These are phyloP conservation scores for Drosophila paramelanica DNA, from an alignment of 2,888 invertebrate genomes.

Conservation along the genomic window DNA sequence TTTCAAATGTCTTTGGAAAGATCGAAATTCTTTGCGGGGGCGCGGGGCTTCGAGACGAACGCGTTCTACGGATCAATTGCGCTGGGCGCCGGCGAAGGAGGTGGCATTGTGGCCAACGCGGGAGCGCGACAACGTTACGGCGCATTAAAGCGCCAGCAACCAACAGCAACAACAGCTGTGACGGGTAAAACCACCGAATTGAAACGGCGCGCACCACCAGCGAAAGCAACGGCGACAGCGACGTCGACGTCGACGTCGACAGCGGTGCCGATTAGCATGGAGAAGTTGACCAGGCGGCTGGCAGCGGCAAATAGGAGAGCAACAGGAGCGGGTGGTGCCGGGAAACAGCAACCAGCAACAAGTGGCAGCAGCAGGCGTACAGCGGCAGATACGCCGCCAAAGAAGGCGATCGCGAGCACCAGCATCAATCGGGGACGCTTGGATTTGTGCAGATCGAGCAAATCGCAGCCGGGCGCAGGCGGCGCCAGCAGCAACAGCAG, in stretches of 20 bases:
- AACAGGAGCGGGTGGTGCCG: neutral
- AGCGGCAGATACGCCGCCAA: neutral
- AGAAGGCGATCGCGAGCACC: conserved; percentile 2
- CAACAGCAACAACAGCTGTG: neutral
- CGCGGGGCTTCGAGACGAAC: conserved; percentile 3
- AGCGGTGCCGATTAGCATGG: neutral
- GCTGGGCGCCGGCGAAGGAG: conserved; percentile 37
- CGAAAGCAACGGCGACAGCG: neutral
- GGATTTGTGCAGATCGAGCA: neutral
- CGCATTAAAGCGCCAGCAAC: conserved; percentile 3
- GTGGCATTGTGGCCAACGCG: neutral
- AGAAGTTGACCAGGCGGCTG: conserved; percentile 1
- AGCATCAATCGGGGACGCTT: neutral
- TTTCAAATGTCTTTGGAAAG: conserved; percentile 54
- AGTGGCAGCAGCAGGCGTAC: neutral
- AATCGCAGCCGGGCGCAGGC: neutral
- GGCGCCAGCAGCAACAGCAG: neutral
- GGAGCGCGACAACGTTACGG: neutral
- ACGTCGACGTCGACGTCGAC: neutral
- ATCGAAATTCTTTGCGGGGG: conserved; percentile 45
- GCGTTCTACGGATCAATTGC: conserved; percentile 10
- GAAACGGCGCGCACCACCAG: neutral
- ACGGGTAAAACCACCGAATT: too few species aligned
- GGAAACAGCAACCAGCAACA: neutral
- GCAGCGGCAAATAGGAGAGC: neutral